Conservation (phyloP, 2,888 invertebrate species). For the Bibio marci region DNA sequence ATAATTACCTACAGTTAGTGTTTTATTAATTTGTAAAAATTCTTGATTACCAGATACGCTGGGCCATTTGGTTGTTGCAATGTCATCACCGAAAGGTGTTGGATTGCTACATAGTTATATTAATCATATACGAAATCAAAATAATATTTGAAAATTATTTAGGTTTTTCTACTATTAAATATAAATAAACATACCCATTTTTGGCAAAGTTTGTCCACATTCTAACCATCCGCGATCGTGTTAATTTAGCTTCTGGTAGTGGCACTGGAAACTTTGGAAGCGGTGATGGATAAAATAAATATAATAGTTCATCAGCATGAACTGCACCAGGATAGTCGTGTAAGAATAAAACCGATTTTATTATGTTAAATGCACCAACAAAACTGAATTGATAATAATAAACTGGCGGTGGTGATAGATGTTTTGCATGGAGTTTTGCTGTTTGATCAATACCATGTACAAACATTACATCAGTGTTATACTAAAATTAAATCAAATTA, state of each 20-base stretch:
- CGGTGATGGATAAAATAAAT: constrained; percentile 24
- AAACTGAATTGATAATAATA: constrained; percentile 8
- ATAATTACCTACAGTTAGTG: constrained; percentile 30
- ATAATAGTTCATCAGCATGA: constrained; percentile 29
- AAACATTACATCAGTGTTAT: constrained; percentile 7
- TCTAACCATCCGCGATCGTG: constrained; percentile 27
- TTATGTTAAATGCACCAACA: constrained; percentile 8
- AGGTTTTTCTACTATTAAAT: constrained; percentile 2
- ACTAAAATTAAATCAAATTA: not conserved
- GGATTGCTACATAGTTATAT: constrained; percentile 25
- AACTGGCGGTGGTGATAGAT: constrained; percentile 5
- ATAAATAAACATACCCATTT: constrained; percentile 25
- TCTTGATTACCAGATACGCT: constrained; percentile 27
- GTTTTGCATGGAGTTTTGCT: constrained; percentile 4
- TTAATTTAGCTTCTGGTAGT: constrained; percentile 26
- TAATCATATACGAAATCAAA: not conserved
- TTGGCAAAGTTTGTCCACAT: constrained; percentile 37
- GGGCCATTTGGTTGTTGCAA: constrained; percentile 31
- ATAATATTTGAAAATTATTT: constrained; percentile 1
- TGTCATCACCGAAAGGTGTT: constrained; percentile 28
- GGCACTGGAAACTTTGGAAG: constrained; percentile 15
- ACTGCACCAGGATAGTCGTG: constrained; percentile 17
- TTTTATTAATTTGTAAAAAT: constrained; percentile 30
- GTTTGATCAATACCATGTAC: constrained; percentile 7
- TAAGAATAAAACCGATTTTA: constrained; percentile 4